A percentile compares a stretch with the other conserved stretches of the same genome.
phyloP scores from a whole-genome alignment of 2,113 vertebrate species.

The Agelaius tricolor region DNA sequence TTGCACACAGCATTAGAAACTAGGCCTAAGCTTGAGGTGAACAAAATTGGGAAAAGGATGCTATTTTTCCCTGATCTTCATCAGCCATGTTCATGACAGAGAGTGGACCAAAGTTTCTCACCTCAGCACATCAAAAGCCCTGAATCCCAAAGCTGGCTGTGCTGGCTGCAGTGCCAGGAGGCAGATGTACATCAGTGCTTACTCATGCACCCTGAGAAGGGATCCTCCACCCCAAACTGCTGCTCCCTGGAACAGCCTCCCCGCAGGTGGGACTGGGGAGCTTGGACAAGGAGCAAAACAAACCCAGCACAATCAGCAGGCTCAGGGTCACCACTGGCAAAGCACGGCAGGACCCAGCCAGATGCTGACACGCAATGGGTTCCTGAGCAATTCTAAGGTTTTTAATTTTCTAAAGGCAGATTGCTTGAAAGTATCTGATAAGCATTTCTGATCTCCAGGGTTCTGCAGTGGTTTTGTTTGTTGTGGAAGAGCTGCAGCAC shows the following conservation, averaged over 20 bases:
- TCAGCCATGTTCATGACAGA: background rate
- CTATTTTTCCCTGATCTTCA: background rate
- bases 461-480: background rate
- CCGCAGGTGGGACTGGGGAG: background rate
- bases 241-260: background rate
- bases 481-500: background rate
- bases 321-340: background rate
- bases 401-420: background rate
- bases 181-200: background rate
- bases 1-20: background rate
- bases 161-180: background rate
- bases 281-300: background rate
- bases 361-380: too few relatives aligned
- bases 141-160: background rate
- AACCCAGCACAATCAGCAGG: background rate
- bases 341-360: background rate
- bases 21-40: background rate
- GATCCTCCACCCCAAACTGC: background rate
- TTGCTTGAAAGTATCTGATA: background rate
- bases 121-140: accelerated
- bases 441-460: background rate
- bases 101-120: background rate
- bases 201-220: background rate
- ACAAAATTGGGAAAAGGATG: background rate
- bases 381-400: background rate